These are phyloP conservation scores for Fistularia tabacaria DNA, from an alignment of 2,797 vertebrate species.

Conservation along the genomic window DNA sequence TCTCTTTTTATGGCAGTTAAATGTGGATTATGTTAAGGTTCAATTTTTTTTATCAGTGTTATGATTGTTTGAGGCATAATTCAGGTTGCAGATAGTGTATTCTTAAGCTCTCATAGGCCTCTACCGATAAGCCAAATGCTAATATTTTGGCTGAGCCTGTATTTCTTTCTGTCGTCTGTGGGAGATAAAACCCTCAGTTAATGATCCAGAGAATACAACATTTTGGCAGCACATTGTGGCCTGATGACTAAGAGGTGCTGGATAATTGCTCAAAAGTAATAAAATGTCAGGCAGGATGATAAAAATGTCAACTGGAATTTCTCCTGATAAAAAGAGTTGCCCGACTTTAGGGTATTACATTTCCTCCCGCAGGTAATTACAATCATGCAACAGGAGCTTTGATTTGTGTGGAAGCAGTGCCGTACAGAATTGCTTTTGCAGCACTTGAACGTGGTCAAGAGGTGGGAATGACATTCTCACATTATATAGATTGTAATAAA, in stretches of 20 bases:
- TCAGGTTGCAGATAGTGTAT: neutral
- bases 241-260: conserved; percentile 13
- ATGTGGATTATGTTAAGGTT: too few species aligned
- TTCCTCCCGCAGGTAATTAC: neutral
- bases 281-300: conserved; percentile 8
- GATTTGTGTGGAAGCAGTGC: conserved; percentile 1
- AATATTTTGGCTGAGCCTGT: neutral
- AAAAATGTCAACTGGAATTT: conserved; percentile 24
- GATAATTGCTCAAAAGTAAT: conserved; percentile 25
- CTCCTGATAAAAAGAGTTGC: conserved; percentile 16
- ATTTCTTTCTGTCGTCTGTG: conserved; percentile 7
- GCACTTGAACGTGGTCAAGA: too few species aligned
- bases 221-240: conserved; percentile 7
- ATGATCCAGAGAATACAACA: conserved; percentile 5
- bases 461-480: conserved; percentile 12
- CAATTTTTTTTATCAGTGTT: neutral
- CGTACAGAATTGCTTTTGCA: neutral
- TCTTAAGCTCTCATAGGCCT: conserved; percentile 1
- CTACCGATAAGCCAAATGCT: neutral
- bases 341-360: neutral
- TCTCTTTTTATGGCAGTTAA: too few species aligned
- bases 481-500: neutral
- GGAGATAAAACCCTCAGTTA: conserved; percentile 14
- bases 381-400: neutral
- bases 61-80: neutral